These are phyloP conservation scores for Rousettus leschenaultii DNA, from an alignment of 2,113 vertebrate species.

Conservation along the genomic window DNA sequence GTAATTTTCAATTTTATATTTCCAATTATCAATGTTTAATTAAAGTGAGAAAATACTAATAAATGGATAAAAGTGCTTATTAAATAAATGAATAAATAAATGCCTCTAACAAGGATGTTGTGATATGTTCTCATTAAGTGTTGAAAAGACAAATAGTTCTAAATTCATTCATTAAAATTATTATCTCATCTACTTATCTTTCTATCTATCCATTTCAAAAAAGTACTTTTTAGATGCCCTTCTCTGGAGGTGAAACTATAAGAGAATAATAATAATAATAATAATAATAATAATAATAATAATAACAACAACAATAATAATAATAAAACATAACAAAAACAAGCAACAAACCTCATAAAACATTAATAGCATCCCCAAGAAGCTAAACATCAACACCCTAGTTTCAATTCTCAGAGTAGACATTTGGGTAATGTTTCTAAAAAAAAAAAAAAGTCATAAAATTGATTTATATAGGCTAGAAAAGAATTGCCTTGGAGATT, in stretches of 20 bases:
- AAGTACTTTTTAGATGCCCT: background rate
- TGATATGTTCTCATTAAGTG: background rate
- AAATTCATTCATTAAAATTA: background rate
- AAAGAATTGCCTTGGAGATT: background rate
- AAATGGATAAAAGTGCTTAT: background rate
- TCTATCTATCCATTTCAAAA: background rate
- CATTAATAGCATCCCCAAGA: background rate
- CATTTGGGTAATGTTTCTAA: background rate
- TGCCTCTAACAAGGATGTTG: background rate
- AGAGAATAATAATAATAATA: background rate
- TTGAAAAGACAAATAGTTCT: background rate
- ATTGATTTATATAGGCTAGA: background rate
- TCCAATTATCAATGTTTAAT: background rate
- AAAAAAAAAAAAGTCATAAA: background rate
- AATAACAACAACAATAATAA: too few relatives aligned
- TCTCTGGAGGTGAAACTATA: background rate
- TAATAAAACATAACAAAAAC: background rate
- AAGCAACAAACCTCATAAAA: background rate
- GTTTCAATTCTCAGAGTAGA: background rate
- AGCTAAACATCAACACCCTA: background rate
- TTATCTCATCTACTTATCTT: background rate
- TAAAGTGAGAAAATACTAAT: conserved; percentile 27
- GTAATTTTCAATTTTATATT: conserved; percentile 37
- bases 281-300: too few relatives aligned
- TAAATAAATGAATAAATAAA: conserved; percentile 11